Evolutionary conservation across 2,888 invertebrate species (phyloP), one percentile per base, ranked within the genome.

Genomic region (Horisme vitalbata): DNA sequence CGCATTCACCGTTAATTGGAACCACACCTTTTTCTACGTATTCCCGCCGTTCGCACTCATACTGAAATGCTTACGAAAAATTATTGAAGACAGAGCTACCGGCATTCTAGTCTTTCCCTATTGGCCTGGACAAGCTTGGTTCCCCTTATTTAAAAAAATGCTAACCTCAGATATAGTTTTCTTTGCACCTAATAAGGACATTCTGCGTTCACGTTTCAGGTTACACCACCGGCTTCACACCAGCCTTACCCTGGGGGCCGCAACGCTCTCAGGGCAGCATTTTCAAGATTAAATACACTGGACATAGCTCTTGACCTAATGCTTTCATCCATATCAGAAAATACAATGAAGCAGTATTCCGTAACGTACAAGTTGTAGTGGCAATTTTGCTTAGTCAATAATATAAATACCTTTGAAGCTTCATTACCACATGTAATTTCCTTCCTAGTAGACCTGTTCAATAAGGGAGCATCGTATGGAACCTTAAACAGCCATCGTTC

Each of bases 401-500:
- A 18, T 6, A 4, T 26, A n/a, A 30, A 39, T 30, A 20, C 30
- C 4, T 45, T 24, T 18, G 24, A 31, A 31, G 24, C 12, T 20
- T 2, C 31, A 4, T 2, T 24, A 9, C 13, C 15, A 24, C 2
- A 6, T 14, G 20, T 45, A n/a, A 11, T 39, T 10, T 7, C n/a
- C 3, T 65, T 62, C 38, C 38, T 65, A 4, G 52, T 47, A 0
- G 33, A 61, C 7, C 44, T 45, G 18, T 65, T 56, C 37, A 36
- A 60, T 11, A 55, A 52, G 1, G 62, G 59, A 8, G 37, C 41
- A 8, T 24, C 54, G 1, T 67, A 64, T 21, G 58, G 61, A 0
- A 34, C 55, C 1, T 9, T 66, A 0, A 68, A 66, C 28, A 51
- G 21, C 11, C 64, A 67, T 23, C 46, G 66, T 0, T 68, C 67